phyloP scores from a whole-genome alignment of 2,113 vertebrate species.

The Bucco capensis region DNA sequence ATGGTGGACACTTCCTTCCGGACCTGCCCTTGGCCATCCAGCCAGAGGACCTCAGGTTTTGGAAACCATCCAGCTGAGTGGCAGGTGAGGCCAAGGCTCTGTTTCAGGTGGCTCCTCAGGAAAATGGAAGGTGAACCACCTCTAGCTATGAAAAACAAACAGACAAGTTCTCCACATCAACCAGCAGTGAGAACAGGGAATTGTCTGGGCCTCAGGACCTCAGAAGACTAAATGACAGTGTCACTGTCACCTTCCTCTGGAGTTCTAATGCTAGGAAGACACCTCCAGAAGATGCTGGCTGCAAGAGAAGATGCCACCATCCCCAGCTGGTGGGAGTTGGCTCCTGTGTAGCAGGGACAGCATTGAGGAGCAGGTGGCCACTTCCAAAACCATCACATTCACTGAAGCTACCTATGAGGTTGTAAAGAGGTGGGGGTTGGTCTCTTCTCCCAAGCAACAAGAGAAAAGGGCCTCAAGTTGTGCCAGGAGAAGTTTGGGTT shows the following conservation, averaged over 20 bases:
- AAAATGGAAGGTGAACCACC: background rate
- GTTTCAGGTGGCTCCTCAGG: background rate
- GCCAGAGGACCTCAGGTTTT: background rate
- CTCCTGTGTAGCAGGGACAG: background rate
- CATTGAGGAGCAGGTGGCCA: background rate
- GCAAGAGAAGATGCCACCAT: too few species aligned
- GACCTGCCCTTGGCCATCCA: background rate
- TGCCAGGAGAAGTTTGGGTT: too few species aligned
- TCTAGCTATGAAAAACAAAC: background rate
- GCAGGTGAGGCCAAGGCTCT: background rate
- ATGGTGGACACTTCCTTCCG: background rate
- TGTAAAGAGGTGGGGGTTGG: too few species aligned
- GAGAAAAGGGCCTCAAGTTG: too few species aligned
- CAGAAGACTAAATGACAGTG: background rate
- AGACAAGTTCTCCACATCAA: background rate
- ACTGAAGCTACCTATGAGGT: background rate
- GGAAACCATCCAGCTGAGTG: background rate
- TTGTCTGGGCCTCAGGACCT: background rate
- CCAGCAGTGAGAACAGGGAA: background rate
- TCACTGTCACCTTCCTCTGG: background rate
- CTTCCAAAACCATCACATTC: background rate
- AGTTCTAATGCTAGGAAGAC: background rate
- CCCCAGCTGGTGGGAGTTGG: background rate
- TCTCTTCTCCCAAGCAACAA: too few species aligned
- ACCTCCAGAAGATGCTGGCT: background rate